These are phyloP conservation scores for Cloeon dipterum DNA, from an alignment of 2,888 invertebrate genomes.

Conservation along the genomic window DNA sequence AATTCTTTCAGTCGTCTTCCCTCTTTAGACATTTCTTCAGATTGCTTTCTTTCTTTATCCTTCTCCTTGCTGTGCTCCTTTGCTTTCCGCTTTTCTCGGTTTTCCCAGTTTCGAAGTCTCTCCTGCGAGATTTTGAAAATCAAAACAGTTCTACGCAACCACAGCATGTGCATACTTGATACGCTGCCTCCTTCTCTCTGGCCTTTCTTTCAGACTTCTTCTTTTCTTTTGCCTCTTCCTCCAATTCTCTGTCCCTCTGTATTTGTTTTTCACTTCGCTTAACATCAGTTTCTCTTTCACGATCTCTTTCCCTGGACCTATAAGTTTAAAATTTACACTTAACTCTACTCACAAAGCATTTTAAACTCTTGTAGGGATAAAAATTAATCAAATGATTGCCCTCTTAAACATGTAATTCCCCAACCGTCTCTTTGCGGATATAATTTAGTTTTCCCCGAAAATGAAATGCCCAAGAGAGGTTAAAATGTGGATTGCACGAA, in stretches of 20 bases:
- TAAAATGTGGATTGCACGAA: not conserved
- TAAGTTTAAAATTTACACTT: too few species aligned
- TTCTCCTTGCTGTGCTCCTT: slow-evolving; percentile 79
- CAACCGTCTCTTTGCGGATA: too few species aligned
- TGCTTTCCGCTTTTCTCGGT: slow-evolving; percentile 65
- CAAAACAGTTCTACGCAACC: not conserved
- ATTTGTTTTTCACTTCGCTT: slow-evolving; percentile 31
- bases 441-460: too few species aligned
- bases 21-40: slow-evolving; percentile 73
- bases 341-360: not conserved
- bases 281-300: slow-evolving; percentile 16
- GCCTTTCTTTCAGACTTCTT: slow-evolving; percentile 78
- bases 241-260: slow-evolving; percentile 57
- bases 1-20: slow-evolving; percentile 90
- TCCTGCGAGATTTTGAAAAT: slow-evolving; percentile 13
- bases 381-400: too few species aligned
- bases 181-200: slow-evolving; percentile 87
- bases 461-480: too few species aligned
- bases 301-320: slow-evolving; percentile 12
- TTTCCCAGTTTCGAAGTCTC: slow-evolving; percentile 52
- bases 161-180: slow-evolving; percentile 49
- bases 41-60: slow-evolving; percentile 59
- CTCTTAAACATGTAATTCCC: too few species aligned
- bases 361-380: too few species aligned
- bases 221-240: slow-evolving; percentile 78